These are phyloP conservation scores for Petrolisthes manimaculis DNA, from an alignment of 2,888 invertebrate species.

Conservation along the genomic window DNA sequence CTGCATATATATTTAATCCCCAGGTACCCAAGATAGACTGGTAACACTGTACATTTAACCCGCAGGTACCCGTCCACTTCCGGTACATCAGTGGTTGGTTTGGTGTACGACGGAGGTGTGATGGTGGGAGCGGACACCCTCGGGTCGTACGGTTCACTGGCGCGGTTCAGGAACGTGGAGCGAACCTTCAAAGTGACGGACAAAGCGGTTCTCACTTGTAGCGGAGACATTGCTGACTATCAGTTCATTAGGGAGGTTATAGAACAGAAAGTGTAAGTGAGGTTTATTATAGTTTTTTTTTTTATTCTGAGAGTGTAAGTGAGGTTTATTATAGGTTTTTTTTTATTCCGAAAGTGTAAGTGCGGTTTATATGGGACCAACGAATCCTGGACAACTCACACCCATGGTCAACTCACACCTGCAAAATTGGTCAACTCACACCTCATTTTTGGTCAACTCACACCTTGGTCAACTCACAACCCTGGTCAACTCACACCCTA, in stretches of 20 bases:
- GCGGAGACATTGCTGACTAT: slow-evolving; percentile 97
- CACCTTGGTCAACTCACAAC: too few relatives aligned
- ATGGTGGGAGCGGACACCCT: slow-evolving; percentile 92
- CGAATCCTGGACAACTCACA: too few relatives aligned
- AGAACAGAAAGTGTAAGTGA: slow-evolving; percentile 85
- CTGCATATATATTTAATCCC: background rate
- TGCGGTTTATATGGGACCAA: too few relatives aligned
- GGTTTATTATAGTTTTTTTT: too few relatives aligned
- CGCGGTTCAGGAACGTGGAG: slow-evolving; percentile 86
- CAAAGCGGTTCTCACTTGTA: slow-evolving; percentile 87
- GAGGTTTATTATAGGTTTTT: too few relatives aligned
- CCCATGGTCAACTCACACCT: too few relatives aligned
- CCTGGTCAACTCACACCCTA: too few relatives aligned
- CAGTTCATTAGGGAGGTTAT: slow-evolving; percentile 89
- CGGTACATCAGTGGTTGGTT: slow-evolving; percentile 91
- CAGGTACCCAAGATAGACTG: slow-evolving; percentile 8
- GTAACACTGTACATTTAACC: background rate
- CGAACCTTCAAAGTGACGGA: slow-evolving; percentile 91
- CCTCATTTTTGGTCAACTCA: too few relatives aligned
- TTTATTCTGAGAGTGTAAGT: too few relatives aligned
- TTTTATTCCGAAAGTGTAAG: too few relatives aligned
- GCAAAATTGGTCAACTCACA: too few relatives aligned
- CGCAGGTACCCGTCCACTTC: slow-evolving; percentile 65
- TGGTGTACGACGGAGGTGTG: slow-evolving; percentile 89
- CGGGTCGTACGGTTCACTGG: slow-evolving; percentile 93